Conservation (phyloP, 2,888 invertebrate genomes). For the Philonicus albiceps region DNA sequence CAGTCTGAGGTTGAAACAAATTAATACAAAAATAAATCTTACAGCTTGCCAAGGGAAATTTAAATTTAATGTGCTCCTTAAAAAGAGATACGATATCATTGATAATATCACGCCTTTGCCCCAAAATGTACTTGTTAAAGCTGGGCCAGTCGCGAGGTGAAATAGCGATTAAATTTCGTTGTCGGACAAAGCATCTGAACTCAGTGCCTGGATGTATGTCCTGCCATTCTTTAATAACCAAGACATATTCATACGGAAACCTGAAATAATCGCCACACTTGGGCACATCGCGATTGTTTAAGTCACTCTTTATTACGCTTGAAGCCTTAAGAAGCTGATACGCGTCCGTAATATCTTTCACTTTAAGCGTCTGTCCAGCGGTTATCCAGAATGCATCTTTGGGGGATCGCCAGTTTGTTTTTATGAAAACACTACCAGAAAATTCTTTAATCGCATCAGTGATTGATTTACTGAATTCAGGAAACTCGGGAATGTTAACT, state of each 20-base stretch:
- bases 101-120: slow-evolving; percentile 48
- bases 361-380: slow-evolving; percentile 49
- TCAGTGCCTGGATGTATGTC: slow-evolving; percentile 52
- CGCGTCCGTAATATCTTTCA: slow-evolving; percentile 49
- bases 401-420: slow-evolving; percentile 51
- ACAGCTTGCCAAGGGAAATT: slow-evolving; percentile 50
- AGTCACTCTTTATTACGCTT: slow-evolving; percentile 48
- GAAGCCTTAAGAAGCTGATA: slow-evolving; percentile 52
- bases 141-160: slow-evolving; percentile 52
- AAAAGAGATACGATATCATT: slow-evolving; percentile 50
- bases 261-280: neutral
- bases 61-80: slow-evolving; percentile 50
- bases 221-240: slow-evolving; percentile 50
- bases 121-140: slow-evolving; percentile 49
- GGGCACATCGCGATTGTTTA: slow-evolving; percentile 15
- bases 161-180: slow-evolving; percentile 47
- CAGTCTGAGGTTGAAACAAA: neutral
- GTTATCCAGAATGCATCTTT: slow-evolving; percentile 52
- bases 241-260: slow-evolving; percentile 1
- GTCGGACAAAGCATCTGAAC: slow-evolving; percentile 51
- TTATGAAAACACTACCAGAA: slow-evolving; percentile 46
- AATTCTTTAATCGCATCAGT: slow-evolving; percentile 34
- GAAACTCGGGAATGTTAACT: slow-evolving; percentile 48
- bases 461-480: slow-evolving; percentile 48
- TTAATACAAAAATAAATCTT: slow-evolving; percentile 17